These are phyloP conservation scores for Gibbula magus DNA, from an alignment of 2,888 invertebrate species.

Conservation along the genomic window DNA sequence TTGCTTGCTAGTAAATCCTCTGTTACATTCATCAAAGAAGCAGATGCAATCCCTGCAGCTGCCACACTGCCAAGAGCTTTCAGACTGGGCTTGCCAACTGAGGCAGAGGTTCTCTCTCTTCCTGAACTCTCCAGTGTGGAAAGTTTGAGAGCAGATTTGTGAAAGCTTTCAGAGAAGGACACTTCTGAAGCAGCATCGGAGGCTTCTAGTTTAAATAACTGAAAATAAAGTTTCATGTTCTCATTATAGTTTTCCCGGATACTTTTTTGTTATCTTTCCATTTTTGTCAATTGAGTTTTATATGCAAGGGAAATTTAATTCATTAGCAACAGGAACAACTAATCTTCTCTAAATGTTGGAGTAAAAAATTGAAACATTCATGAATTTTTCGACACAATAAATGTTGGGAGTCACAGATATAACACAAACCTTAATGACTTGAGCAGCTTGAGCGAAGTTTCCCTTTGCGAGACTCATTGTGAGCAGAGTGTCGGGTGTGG, in stretches of 20 bases:
- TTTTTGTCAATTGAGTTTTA: too few relatives aligned
- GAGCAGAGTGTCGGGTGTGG: slow-evolving; percentile 85
- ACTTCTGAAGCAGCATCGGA: slow-evolving; percentile 62
- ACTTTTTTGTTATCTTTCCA: too few relatives aligned
- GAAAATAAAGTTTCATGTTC: slow-evolving; percentile 29
- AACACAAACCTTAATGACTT: slow-evolving; percentile 84
- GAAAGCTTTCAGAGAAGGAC: slow-evolving; percentile 63
- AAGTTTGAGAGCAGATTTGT: slow-evolving; percentile 56
- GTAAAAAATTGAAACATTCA: not conserved
- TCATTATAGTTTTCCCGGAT: too few relatives aligned
- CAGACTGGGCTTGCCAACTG: slow-evolving; percentile 46
- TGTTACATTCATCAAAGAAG: slow-evolving; percentile 61
- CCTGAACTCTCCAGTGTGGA: slow-evolving; percentile 38
- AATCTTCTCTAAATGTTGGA: too few relatives aligned
- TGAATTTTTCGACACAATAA: not conserved
- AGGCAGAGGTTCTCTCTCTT: slow-evolving; percentile 24
- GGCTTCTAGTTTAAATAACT: slow-evolving; percentile 69
- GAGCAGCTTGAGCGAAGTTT: slow-evolving; percentile 84
- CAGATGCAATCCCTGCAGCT: slow-evolving; percentile 68
- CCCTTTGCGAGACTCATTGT: slow-evolving; percentile 84
- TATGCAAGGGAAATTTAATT: too few relatives aligned
- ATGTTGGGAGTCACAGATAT: not conserved
- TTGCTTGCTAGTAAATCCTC: slow-evolving; percentile 63
- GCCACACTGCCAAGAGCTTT: slow-evolving; percentile 65
- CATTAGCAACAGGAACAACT: too few relatives aligned